These are phyloP conservation scores for Campylomormyrus tamandua DNA, from an alignment of 2,113 vertebrate species.

Conservation along the genomic window DNA sequence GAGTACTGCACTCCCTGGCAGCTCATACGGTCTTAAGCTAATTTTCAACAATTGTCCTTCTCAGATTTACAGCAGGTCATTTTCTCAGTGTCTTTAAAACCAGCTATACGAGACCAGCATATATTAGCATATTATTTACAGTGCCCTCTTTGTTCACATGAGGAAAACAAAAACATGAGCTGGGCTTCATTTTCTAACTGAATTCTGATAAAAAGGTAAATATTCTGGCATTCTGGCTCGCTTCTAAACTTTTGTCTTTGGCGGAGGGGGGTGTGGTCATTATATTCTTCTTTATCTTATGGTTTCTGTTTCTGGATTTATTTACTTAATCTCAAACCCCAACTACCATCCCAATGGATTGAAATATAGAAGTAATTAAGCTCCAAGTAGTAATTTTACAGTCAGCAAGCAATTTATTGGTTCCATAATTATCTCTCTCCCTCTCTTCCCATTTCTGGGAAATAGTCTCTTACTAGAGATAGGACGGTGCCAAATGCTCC, in stretches of 20 bases:
- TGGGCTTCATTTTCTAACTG: neutral
- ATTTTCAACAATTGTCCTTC: slow-evolving; percentile 9
- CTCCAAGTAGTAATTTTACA: neutral
- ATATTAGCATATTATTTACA: slow-evolving; percentile 10
- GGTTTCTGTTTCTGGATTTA: neutral
- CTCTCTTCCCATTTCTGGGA: neutral
- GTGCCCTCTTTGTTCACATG: neutral
- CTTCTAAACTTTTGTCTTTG: neutral
- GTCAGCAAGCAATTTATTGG: neutral
- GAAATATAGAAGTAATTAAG: neutral
- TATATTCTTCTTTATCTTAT: neutral
- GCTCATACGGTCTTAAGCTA: neutral
- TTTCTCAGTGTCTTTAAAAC: neutral
- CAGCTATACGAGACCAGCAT: neutral
- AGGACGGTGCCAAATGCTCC: neutral
- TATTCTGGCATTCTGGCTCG: neutral
- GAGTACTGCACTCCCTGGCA: neutral
- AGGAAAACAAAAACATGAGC: neutral
- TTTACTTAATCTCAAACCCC: neutral
- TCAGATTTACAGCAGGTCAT: slow-evolving; percentile 7
- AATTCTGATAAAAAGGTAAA: neutral
- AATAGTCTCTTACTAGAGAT: neutral
- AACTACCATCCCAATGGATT: neutral
- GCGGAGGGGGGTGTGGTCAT: neutral
- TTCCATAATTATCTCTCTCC: neutral